These are phyloP conservation scores for Pseudomugil tenellus DNA, from an alignment of 2,797 vertebrate genomes.

Conservation along the genomic window DNA sequence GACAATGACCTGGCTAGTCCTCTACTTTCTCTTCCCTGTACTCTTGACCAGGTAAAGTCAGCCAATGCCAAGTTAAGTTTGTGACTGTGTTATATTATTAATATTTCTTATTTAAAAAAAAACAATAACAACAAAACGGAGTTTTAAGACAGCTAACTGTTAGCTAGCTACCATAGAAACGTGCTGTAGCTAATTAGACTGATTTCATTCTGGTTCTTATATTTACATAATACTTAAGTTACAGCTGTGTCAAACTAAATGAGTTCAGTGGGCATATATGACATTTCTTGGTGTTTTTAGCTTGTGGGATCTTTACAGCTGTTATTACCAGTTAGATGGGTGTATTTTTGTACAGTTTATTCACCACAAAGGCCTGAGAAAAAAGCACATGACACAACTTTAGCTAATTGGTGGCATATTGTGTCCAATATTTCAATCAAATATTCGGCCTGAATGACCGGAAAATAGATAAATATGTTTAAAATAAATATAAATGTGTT, in stretches of 20 bases:
- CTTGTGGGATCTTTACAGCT: neutral
- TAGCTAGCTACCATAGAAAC: constrained; percentile 24
- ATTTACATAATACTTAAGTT: neutral
- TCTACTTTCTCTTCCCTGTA: constrained; percentile 22
- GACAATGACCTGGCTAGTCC: constrained; percentile 57
- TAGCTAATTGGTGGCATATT: neutral
- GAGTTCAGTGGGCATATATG: neutral
- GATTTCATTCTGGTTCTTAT: neutral
- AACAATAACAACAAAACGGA: no score
- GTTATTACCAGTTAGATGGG: neutral
- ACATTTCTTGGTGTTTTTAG: neutral
- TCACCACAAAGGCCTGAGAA: neutral
- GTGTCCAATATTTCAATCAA: neutral
- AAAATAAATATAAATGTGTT: no score
- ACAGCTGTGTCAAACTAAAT: neutral
- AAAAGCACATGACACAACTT: neutral
- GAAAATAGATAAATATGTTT: no score
- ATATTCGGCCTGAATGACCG: no score
- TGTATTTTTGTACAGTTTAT: neutral
- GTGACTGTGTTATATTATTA: fast-evolving
- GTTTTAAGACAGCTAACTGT: constrained; percentile 16
- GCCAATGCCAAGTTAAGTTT: neutral
- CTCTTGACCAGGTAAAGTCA: constrained; percentile 62
- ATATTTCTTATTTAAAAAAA: neutral
- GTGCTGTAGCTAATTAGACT: neutral